Percentiles rank a stretch among this genome's conserved stretches.
These are phyloP conservation scores for Prionailurus bengalensis DNA, from an alignment of 2,113 vertebrate genomes.

Conservation along the genomic window DNA sequence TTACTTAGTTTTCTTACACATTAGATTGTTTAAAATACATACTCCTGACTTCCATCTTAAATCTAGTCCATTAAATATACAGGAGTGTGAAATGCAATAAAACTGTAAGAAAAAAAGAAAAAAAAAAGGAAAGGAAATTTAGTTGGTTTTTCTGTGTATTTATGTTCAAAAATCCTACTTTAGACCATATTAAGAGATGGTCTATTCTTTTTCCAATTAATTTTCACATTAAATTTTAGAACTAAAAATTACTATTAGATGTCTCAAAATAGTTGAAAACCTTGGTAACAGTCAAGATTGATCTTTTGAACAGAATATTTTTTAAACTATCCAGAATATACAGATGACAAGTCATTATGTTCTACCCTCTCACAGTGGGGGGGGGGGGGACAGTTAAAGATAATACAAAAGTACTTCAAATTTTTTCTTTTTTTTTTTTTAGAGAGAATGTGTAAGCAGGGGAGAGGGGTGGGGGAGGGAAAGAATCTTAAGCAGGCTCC, in stretches of 20 bases:
- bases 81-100: neutral
- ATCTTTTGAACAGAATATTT: slow-evolving; percentile 46
- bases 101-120: neutral
- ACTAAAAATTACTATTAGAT: slow-evolving; percentile 49
- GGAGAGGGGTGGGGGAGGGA: too few species aligned
- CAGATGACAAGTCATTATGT: neutral
- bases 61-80: neutral
- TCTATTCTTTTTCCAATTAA: slow-evolving; percentile 19
- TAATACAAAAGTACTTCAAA: neutral
- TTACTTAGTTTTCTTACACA: neutral
- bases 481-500: too few species aligned
- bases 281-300: neutral
- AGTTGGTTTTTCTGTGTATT: neutral
- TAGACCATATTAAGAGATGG: neutral
- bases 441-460: too few species aligned
- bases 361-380: neutral
- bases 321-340: slow-evolving; percentile 42
- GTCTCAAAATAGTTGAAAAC: slow-evolving; percentile 47
- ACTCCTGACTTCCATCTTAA: neutral
- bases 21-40: neutral
- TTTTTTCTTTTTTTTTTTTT: too few species aligned
- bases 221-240: slow-evolving; percentile 27
- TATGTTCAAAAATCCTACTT: slow-evolving; percentile 29
- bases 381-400: neutral
- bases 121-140: neutral